phyloP scores from a whole-genome alignment of 1,140 invertebrate species.

The Ostrea edulis region DNA sequence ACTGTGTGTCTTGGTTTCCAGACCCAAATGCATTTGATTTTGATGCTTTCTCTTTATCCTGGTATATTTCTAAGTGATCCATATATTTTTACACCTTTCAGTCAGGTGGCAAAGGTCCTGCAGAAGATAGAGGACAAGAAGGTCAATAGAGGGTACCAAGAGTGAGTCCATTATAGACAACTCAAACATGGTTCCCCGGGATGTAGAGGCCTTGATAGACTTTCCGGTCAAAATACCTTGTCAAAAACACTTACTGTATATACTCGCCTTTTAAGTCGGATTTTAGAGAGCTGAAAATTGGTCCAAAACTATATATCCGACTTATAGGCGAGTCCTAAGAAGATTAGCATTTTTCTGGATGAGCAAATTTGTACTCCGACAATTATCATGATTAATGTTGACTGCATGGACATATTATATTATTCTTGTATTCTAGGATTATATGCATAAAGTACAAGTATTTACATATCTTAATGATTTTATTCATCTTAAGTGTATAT shows the following conservation, averaged over 20 bases:
- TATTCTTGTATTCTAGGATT: too few relatives aligned
- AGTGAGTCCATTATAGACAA: conserved; percentile 26
- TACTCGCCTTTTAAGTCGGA: too few relatives aligned
- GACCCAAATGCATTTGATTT: conserved; percentile 31
- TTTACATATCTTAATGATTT: too few relatives aligned
- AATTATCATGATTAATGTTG: too few relatives aligned
- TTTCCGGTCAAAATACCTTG: conserved; percentile 1
- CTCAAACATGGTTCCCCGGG: conserved; percentile 36
- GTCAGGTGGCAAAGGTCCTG: not conserved
- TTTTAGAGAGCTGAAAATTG: too few relatives aligned
- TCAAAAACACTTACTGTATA: not conserved
- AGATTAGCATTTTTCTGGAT: too few relatives aligned
- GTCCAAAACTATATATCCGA: too few relatives aligned
- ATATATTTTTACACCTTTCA: conserved; percentile 45
- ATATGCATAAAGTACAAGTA: too few relatives aligned
- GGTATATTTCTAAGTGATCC: not conserved
- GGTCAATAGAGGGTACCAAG: not conserved
- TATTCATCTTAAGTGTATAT: too few relatives aligned
- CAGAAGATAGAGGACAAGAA: conserved; percentile 8
- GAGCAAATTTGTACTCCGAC: too few relatives aligned
- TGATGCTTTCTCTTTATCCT: conserved; percentile 46
- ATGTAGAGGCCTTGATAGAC: not conserved
- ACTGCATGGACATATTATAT: too few relatives aligned
- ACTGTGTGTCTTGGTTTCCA: conserved; percentile 39
- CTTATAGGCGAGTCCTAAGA: too few relatives aligned